Conservation (phyloP, 2,113 vertebrate genomes). For the Alaudala cheleensis region DNA sequence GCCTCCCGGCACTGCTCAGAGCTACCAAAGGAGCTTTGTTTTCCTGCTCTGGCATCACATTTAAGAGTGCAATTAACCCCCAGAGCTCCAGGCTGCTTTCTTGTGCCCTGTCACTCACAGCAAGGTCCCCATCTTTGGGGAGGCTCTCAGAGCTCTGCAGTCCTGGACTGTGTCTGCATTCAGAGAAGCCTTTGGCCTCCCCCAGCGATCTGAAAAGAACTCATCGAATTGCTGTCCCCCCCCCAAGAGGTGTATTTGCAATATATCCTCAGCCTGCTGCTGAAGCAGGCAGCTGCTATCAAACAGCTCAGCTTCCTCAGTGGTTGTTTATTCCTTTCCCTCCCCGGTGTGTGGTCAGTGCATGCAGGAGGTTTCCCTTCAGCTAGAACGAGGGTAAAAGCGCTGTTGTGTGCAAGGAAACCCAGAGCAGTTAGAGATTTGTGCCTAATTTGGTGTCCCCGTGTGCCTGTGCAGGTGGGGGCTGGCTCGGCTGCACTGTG, state of each 20-base stretch:
- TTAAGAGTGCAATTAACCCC: neutral
- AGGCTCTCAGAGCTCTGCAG: neutral
- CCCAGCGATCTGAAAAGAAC: neutral
- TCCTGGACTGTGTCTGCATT: neutral
- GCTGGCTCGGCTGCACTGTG: neutral
- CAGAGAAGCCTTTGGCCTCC: neutral
- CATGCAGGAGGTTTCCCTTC: neutral
- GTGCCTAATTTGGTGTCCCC: neutral
- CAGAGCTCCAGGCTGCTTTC: neutral
- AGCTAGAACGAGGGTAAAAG: fast-evolving
- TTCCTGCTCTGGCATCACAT: neutral
- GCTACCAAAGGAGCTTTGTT: neutral
- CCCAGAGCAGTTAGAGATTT: fast-evolving
- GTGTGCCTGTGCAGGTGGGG: neutral
- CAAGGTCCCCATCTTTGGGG: neutral
- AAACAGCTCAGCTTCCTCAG: neutral
- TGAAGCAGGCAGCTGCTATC: neutral
- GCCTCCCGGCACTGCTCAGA: neutral
- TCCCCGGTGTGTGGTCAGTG: neutral
- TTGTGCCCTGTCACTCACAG: neutral
- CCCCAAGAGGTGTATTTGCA: neutral
- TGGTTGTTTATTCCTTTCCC: neutral
- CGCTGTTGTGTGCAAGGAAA: neutral
- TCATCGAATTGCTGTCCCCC: neutral
- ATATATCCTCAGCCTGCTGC: neutral